Base-by-base conservation (phyloP, 2,797 vertebrate genomes). In the Antrozous pallidus region DNA sequence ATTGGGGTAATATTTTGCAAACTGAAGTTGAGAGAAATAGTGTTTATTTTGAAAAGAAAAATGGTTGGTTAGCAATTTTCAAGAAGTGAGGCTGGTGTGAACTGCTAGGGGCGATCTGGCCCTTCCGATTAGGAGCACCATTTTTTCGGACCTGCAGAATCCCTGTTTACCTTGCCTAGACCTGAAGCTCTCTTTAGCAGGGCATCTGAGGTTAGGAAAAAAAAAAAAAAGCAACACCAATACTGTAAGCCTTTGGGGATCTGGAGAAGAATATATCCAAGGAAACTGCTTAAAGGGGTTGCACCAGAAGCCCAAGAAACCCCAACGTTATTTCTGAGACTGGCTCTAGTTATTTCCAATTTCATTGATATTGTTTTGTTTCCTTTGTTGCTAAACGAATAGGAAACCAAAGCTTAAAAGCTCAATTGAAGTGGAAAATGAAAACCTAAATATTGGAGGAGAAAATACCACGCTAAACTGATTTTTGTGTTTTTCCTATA, bases 291-390 rank as follows among this genome's bases (percentile, higher is more conserved):
- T 75, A 92, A 82, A 96, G 88, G 96, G 28, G n/a, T 95, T 77
- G 75, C 88, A 95, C 90, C 91, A 97, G 93, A 95, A 97, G 94
- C 92, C 95, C 33, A 86, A 97, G 96, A 97, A 98, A 97, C 94
- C 93, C 96, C 88, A 96, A 85, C 97, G 83, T 94, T 97, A 89
- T 97, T 98, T 97, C 95, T 96, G 95, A 96, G 93, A 84, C 82
- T 95, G 87, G 58, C 94, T 98, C 96, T 91, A 97, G 93, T 97
- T 98, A 97, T 97, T 97, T 98, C 96, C 96, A 96, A 96, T 98
- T 98, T 98, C 97, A 98, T 97, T 98, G 97, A 97, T 97, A 96
- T 97, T 98, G 97, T 98, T 98, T 97, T 97, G 93, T 97, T 98
- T 98, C 97, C 95, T 98, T 97, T 98, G 96, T 97, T 97, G 93